Evolutionary conservation across 2,113 vertebrate genomes (phyloP).

Genomic region (Anthoscopus minutus): DNA sequence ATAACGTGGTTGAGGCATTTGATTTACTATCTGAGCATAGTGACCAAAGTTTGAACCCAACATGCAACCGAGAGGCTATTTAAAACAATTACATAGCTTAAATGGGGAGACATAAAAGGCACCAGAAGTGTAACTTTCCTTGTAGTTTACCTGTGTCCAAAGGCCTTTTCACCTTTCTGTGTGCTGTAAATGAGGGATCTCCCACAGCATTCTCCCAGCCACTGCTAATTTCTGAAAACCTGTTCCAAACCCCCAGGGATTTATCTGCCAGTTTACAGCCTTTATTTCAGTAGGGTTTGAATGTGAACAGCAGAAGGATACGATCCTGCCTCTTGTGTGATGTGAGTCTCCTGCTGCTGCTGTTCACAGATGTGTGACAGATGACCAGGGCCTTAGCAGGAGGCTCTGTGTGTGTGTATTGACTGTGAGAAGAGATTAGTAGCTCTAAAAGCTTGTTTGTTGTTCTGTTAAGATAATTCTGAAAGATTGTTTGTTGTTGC

Average conservation of each 20-base stretch:
- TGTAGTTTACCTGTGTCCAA: not conserved
- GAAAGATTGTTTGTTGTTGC: not conserved
- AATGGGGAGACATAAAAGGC: constrained; percentile 32
- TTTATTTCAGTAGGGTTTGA: not conserved
- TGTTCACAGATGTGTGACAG: not conserved
- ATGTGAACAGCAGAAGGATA: not conserved
- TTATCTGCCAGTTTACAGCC: not conserved
- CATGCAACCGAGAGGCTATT: not conserved
- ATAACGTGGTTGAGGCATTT: constrained; percentile 43
- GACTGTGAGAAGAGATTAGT: not conserved
- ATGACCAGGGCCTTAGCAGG: not conserved
- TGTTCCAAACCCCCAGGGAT: not conserved
- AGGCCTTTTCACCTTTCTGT: not conserved
- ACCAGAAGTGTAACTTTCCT: not conserved
- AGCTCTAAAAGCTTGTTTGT: not conserved
- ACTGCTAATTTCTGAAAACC: not conserved
- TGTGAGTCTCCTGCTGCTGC: not conserved
- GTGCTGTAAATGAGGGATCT: not conserved
- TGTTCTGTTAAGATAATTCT: not conserved
- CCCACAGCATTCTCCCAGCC: not conserved
- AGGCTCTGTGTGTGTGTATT: not conserved
- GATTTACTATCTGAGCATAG: constrained; percentile 40
- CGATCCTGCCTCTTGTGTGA: not conserved
- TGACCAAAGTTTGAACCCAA: constrained; percentile 41
- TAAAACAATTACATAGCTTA: constrained; percentile 33